These are phyloP conservation scores for Montipora cactus DNA, from an alignment of 64 coral and sea anemone species.

Conservation along the genomic window DNA sequence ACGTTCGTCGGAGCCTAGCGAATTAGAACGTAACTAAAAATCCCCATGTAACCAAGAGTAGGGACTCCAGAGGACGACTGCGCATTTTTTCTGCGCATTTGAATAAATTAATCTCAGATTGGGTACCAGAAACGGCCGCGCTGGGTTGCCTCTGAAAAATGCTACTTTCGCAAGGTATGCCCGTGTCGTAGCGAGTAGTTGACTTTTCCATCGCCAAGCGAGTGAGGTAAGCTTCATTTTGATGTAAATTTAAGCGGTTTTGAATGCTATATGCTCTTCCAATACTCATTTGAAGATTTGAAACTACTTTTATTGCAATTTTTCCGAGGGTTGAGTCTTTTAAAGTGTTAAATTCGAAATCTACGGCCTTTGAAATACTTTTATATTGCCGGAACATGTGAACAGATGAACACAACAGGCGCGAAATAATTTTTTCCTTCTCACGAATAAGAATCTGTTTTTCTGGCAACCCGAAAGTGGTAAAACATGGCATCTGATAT, in stretches of 20 bases:
- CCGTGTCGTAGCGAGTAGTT: no score
- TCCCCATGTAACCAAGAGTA: no score
- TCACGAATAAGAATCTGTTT: background rate
- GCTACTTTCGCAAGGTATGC: no score
- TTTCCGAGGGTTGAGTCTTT: slow-evolving; percentile 3
- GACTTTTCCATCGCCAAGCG: no score
- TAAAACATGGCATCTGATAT: background rate
- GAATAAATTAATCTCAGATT: no score
- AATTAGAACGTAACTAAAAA: no score
- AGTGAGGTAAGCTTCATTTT: no score
- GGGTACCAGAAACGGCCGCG: no score
- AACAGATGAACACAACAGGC: background rate
- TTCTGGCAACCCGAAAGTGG: background rate
- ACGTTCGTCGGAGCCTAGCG: no score
- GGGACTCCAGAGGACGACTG: no score
- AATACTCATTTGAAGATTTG: slow-evolving; percentile 22
- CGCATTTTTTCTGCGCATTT: no score
- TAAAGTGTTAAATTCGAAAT: slow-evolving; percentile 16
- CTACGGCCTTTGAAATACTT: slow-evolving; percentile 8
- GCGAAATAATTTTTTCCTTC: background rate
- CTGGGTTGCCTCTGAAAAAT: no score
- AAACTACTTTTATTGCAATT: slow-evolving; percentile 10
- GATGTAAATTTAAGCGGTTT: background rate
- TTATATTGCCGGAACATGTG: background rate
- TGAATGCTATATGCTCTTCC: background rate